Base-by-base conservation (phyloP, 2,113 vertebrate species). In the Coptodon bakossiorum region DNA sequence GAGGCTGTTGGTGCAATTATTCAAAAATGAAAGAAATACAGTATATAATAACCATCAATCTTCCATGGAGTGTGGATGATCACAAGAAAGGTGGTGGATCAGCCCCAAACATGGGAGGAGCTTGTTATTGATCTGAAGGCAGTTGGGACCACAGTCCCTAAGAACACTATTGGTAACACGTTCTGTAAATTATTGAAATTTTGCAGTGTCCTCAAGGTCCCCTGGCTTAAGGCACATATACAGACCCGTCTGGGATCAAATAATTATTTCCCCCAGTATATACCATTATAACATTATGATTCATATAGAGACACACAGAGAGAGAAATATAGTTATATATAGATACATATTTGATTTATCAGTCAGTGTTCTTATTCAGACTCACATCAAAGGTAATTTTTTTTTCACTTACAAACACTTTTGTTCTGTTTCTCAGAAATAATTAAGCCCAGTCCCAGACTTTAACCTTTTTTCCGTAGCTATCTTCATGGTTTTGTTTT, bases 181-280 rank as follows among this genome's bases (percentile, higher is more conserved):
- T 0, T 1, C 14, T 61, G 0, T 17, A 59, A 59, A 3, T 0
- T 59, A 31, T 59, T 59, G 5, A 61, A 0, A 61, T 61, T 17
- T 0, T 1, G 14, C 27, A 61, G 27, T 31, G 57, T 4, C 27
- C 57, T 31, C 14, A 61, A 31, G 14, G 27, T 61, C 57, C 14
- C 57, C 57, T 17, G 57, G 27, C 57, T 61, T 9, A 59, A 59
- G 56, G 27, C 27, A 59, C 56, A 59, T 59, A 59, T 29, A 3
- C 57, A 17, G 8, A 61, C 27, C 57, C 0, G 1, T 1, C 27
- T 61, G 57, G 59, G 9, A 63, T 63, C 29, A 63, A 63, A 63
- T 34, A 63, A 34, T 34, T 63, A 63, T 63, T 34, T 1, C 29
- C 16, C 29, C 29, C 9, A 6, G 3, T 63, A 19, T 34, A 34